Evolutionary conservation across 2,888 invertebrate genomes (phyloP), one percentile per base, ranked within the genome.

Genomic region (Rambutsinella grinnellia): DNA sequence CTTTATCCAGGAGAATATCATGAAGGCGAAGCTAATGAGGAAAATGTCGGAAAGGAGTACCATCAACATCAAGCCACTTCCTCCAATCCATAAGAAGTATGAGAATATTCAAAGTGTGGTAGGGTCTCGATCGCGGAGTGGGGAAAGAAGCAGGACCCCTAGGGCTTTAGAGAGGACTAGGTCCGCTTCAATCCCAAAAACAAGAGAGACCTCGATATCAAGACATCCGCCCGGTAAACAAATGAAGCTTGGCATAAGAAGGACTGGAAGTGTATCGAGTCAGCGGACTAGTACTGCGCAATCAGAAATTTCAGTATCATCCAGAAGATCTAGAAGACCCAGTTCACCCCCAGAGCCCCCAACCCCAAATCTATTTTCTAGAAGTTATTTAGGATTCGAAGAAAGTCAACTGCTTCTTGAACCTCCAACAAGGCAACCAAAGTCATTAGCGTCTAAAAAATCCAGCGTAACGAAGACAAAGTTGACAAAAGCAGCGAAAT

Each of bases 1-100:
- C 28, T 74, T 74, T 66, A 74, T 74, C 24, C 57, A 60, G 28
- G 72, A 74, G 44, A 74, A 74, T 19, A 74, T 74, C 17, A 49
- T 57, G 1, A 74, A 66, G 28, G n/a, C 58, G 3, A 8, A 24
- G 1, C n/a, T 1, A 2, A 65, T 71, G 70, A 56, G 17, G 24
- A 63, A 26, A n/a, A 49, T 51, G 2, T n/a, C 57, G 19, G 15
- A 24, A 2, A 23, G 19, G 13, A 26, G 28, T 15, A 36, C 56
- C 15, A 5, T 58, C 5, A 44, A 62, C 1, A 13, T 51, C 0
- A 47, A 26, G 47, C 63, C 27, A 8, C 58, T 71, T 1, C 71
- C 71, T 0, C 57, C 65, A 6, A 51, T 71, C 0, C 49, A 8
- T 6, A 63, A 56, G 21, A 63, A 44, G 46, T 71, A 65, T 44